Evolutionary conservation across 30 jellyfish, hydroid and myxozoan species (phyloP).

Genomic region (Pelagia noctiluca): DNA sequence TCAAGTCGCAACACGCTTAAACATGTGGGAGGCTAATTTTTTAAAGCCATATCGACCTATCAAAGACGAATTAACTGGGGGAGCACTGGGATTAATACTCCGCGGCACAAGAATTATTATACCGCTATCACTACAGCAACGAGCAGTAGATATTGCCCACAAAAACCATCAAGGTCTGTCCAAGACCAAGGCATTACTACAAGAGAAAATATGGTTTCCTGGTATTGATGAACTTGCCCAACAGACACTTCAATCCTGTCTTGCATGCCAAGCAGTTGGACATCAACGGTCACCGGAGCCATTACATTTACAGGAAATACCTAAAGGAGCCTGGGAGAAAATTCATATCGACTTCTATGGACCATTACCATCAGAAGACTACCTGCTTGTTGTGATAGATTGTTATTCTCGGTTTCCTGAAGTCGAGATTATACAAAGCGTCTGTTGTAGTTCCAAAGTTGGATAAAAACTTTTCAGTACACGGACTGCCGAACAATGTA

Average conservation of each 20-base stretch:
- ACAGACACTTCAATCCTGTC: slow-evolving; percentile 24
- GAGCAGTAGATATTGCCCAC: slow-evolving; percentile 55
- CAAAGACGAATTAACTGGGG: slow-evolving; percentile 23
- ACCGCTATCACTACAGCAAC: slow-evolving; percentile 54
- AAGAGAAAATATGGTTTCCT: slow-evolving; percentile 43
- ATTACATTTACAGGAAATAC: slow-evolving; percentile 12
- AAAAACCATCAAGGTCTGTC: slow-evolving; percentile 64
- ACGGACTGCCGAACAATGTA: slow-evolving; percentile 16
- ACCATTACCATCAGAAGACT: slow-evolving; percentile 28
- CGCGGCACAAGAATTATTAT: slow-evolving; percentile 58
- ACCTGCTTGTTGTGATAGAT: slow-evolving; percentile 37
- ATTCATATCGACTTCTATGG: slow-evolving; percentile 33
- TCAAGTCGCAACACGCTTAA: neutral
- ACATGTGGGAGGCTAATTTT: neutral
- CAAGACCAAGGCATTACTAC: slow-evolving; percentile 41
- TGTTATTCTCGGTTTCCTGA: slow-evolving; percentile 30
- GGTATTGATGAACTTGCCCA: slow-evolving; percentile 53
- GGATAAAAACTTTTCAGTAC: slow-evolving; percentile 11
- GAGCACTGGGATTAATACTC: slow-evolving; percentile 19
- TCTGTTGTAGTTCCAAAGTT: slow-evolving; percentile 8
- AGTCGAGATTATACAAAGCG: slow-evolving; percentile 6
- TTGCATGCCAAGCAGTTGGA: slow-evolving; percentile 37
- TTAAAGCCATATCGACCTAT: neutral
- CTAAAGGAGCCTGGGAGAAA: slow-evolving; percentile 35
- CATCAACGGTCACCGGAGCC: slow-evolving; percentile 27